Conservation (phyloP, 2,113 vertebrate genomes). For the Euleptes europaea region DNA sequence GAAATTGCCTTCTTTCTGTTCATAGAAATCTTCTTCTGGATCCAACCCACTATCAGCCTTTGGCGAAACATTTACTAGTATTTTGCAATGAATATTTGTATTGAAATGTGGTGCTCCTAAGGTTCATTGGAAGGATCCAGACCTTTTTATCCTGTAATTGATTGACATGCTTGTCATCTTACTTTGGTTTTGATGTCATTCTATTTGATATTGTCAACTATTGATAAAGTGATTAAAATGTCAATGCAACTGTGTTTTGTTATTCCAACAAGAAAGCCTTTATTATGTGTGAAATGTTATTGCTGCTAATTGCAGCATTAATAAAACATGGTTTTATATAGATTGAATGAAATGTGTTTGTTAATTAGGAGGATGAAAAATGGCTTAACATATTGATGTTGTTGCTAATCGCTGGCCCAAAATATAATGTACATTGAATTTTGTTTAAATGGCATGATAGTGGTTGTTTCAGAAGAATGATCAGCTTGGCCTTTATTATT, state of each 20-base stretch:
- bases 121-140: neutral
- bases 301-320: slow-evolving; percentile 27
- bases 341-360: slow-evolving; percentile 1
- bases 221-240: slow-evolving; percentile 34
- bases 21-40: too few species aligned
- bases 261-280: slow-evolving; percentile 14
- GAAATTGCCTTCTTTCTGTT: too few species aligned
- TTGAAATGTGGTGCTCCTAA: neutral
- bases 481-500: neutral
- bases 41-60: neutral
- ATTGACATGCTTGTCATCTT: slow-evolving; percentile 1
- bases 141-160: neutral
- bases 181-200: slow-evolving; percentile 16
- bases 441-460: neutral
- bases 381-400: neutral
- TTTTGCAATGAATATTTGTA: neutral
- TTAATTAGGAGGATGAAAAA: neutral
- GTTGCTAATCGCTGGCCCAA: neutral
- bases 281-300: slow-evolving; percentile 19
- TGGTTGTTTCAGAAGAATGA: neutral
- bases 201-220: slow-evolving; percentile 22
- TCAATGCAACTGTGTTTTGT: slow-evolving; percentile 13
- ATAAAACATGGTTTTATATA: neutral
- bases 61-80: neutral
- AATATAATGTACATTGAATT: neutral